These are phyloP conservation scores for Heliconius aoede DNA, from an alignment of 2,888 invertebrate species.

Conservation along the genomic window DNA sequence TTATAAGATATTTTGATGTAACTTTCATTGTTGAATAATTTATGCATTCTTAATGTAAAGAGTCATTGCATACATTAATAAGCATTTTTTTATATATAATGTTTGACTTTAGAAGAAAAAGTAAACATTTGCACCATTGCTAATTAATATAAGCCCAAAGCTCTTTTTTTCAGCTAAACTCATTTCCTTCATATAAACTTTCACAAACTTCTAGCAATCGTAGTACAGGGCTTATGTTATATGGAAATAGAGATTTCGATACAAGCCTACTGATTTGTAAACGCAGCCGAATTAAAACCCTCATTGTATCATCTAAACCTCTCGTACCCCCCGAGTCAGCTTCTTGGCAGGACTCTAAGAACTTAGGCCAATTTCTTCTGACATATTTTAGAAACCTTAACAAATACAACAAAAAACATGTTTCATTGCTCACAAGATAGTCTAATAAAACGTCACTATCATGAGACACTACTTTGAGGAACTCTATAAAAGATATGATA, in stretches of 20 bases:
- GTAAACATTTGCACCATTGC: conserved; percentile 25
- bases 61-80: conserved; percentile 18
- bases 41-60: conserved; percentile 1
- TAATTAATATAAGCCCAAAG: conserved; percentile 7
- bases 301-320: conserved; percentile 92
- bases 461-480: conserved; percentile 91
- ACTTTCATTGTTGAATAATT: not conserved
- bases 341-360: conserved; percentile 89
- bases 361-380: conserved; percentile 92
- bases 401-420: conserved; percentile 93
- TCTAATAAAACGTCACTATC: conserved; percentile 92
- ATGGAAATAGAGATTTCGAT: conserved; percentile 92
- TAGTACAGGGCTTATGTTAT: conserved; percentile 94
- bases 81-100: conserved; percentile 16
- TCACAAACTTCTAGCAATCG: conserved; percentile 93
- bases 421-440: conserved; percentile 94
- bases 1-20: not conserved
- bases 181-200: conserved; percentile 92
- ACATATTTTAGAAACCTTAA: conserved; percentile 93
- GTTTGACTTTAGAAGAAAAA: conserved; percentile 23
- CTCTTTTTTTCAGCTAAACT: conserved; percentile 85
- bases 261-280: conserved; percentile 92
- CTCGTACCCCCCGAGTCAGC: conserved; percentile 81
- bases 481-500: conserved; percentile 93
- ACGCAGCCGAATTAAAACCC: conserved; percentile 90